Evolutionary conservation across 1,140 invertebrate species (phyloP).

Genomic region (Stenopsyche tienmushanensis): DNA sequence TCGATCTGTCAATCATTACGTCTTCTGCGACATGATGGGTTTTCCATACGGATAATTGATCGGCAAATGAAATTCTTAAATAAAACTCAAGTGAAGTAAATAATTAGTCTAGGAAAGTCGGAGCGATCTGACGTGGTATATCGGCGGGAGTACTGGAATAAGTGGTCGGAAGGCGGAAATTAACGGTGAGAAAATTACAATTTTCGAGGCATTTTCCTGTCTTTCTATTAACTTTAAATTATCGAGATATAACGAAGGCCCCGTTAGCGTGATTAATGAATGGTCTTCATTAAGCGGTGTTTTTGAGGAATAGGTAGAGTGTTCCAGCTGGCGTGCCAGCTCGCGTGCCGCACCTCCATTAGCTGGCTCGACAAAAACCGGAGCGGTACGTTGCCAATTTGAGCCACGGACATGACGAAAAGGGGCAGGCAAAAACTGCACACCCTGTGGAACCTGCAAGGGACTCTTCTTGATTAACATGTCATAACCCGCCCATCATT

Average conservation of each 20-base stretch:
- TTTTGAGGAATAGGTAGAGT: background rate
- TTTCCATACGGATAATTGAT: too few species aligned
- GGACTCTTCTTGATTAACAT: too few species aligned
- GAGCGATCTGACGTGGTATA: background rate
- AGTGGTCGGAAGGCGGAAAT: conserved; percentile 12
- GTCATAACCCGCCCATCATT: too few species aligned
- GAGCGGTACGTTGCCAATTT: conserved; percentile 15
- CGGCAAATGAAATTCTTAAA: too few species aligned
- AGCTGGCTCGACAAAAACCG: background rate
- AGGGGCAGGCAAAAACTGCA: conserved; percentile 1
- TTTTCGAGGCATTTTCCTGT: conserved; percentile 24
- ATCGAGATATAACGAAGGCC: conserved; percentile 25
- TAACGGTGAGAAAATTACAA: conserved; percentile 26
- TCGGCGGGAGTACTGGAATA: background rate
- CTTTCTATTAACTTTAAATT: conserved; percentile 29
- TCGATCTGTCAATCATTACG: too few species aligned
- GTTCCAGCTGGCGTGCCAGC: background rate
- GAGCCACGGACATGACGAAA: background rate
- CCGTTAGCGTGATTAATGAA: conserved; percentile 25
- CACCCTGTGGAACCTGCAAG: too few species aligned
- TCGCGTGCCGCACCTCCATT: conserved; percentile 24
- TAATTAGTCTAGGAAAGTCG: too few species aligned
- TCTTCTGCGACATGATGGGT: too few species aligned
- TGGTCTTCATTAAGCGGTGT: conserved; percentile 23
- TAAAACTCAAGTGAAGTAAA: too few species aligned